phyloP scores from a whole-genome alignment of 1,140 invertebrate genomes.

The Apis cerana region DNA sequence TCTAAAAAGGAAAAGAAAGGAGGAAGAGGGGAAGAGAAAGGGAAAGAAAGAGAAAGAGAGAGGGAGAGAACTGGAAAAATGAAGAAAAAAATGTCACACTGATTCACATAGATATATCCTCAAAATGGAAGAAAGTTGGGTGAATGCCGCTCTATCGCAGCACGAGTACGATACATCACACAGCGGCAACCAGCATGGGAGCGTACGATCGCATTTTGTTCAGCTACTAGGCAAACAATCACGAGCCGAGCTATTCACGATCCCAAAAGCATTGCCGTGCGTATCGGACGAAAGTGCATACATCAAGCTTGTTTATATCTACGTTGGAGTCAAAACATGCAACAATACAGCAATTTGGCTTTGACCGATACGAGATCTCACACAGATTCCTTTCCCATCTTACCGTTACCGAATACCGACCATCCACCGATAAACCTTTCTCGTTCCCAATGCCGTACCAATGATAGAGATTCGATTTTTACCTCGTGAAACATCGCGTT shows the following conservation, averaged over 20 bases:
- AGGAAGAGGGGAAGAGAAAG: background rate
- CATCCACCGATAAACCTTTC: conserved; percentile 32
- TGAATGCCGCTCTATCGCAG: conserved; percentile 44
- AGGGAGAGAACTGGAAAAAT: background rate
- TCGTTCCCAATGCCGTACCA: background rate
- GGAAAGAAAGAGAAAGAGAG: background rate
- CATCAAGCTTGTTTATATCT: conserved; percentile 64
- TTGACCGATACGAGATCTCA: conserved; percentile 64
- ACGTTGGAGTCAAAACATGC: conserved; percentile 45
- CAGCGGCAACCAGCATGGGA: conserved; percentile 37
- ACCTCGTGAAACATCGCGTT: background rate
- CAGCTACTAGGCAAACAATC: conserved; percentile 53
- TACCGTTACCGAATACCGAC: conserved; percentile 26
- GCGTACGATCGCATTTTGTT: conserved; percentile 34
- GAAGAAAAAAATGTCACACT: conserved; percentile 23
- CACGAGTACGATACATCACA: conserved; percentile 57
- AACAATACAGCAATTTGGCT: conserved; percentile 71
- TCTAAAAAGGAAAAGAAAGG: background rate
- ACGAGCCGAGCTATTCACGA: conserved; percentile 18
- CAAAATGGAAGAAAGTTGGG: conserved; percentile 34
- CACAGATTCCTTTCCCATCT: conserved; percentile 43
- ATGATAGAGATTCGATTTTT: conserved; percentile 20
- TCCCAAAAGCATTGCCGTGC: conserved; percentile 18
- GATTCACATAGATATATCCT: background rate
- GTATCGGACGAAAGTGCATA: conserved; percentile 43